Base-by-base conservation (phyloP, 2,888 invertebrate genomes). In the Apodemia mormo region DNA sequence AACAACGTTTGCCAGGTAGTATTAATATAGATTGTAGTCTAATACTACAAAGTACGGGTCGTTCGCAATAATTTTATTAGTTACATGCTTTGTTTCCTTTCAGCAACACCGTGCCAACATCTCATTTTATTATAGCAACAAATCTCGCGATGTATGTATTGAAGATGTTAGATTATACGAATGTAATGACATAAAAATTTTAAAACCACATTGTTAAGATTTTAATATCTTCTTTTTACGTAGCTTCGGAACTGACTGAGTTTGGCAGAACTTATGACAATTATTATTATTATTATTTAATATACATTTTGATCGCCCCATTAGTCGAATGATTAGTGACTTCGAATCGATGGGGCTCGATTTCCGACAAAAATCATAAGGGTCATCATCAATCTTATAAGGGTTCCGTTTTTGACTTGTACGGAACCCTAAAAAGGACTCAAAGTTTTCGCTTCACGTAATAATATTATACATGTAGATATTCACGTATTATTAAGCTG, bases 51-150 rank as follows among this genome's bases (percentile, higher is more conserved):
- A 58, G 30, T 54, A 74, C 76, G 76, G 73, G 79, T 74, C 77
- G 77, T 80, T 73, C 72, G 76, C 75, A 78, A 81, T 84, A 81
- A 85, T 85, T 82, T 84, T 82, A 81, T 85, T 82, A 82, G 82
- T 81, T 82, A 77, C 76, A 74, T 72, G 78, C 87, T 88, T 87
- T 89, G 88, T 88, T 82, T 80, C 80, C 77, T 74, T 76, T 72
- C 30, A 6, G 68, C 79, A 76, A 78, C 72, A 73, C 66, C 73
- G 81, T 86, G 87, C 86, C 88, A 88, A 87, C 85, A 82, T 76
- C 76, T 76, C 73, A 75, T 76, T 81, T 82, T 84, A 86, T 87
- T 85, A 71, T 69, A 68, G 68, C 73, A 67, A 69, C 70, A 69
- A 68, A 71, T 73, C 68, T 45, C 40, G 49, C 49, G 14, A 49